Percentiles rank a stretch among this genome's conserved stretches.
phyloP scores from a whole-genome alignment of 2,888 invertebrate genomes.

The Cetonia aurata region DNA sequence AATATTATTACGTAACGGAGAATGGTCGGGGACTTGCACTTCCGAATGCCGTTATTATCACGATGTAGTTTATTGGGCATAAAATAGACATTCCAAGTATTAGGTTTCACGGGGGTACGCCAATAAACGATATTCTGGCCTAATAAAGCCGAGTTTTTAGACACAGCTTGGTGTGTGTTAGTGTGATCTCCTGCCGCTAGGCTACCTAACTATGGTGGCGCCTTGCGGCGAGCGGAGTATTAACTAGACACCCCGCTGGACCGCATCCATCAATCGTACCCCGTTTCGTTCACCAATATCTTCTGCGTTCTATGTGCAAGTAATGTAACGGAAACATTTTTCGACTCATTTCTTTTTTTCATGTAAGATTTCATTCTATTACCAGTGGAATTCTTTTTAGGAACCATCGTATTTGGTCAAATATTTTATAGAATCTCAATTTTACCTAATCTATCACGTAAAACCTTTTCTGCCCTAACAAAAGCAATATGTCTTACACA shows the following conservation, averaged over 20 bases:
- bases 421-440: too few species aligned
- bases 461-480: too few species aligned
- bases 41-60: constrained; percentile 42
- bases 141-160: constrained; percentile 53
- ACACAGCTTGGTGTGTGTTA: constrained; percentile 53
- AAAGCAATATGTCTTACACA: too few species aligned
- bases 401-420: too few species aligned
- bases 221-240: constrained; percentile 60
- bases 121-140: constrained; percentile 46
- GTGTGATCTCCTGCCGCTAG: constrained; percentile 62
- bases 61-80: constrained; percentile 43
- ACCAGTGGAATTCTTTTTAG: too few species aligned
- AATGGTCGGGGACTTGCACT: constrained; percentile 31
- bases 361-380: too few species aligned
- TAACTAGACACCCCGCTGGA: constrained; percentile 59
- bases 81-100: constrained; percentile 45
- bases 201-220: constrained; percentile 63
- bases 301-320: constrained; percentile 10
- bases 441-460: too few species aligned
- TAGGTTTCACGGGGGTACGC: constrained; percentile 47
- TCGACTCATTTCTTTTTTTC: not conserved
- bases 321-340: not conserved
- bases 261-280: constrained; percentile 58
- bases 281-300: constrained; percentile 38
- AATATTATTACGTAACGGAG: constrained; percentile 37